A percentile compares a stretch with the other conserved stretches of the same genome.
phyloP scores from a whole-genome alignment of 2,888 invertebrate species.

The Graphium colonna region DNA sequence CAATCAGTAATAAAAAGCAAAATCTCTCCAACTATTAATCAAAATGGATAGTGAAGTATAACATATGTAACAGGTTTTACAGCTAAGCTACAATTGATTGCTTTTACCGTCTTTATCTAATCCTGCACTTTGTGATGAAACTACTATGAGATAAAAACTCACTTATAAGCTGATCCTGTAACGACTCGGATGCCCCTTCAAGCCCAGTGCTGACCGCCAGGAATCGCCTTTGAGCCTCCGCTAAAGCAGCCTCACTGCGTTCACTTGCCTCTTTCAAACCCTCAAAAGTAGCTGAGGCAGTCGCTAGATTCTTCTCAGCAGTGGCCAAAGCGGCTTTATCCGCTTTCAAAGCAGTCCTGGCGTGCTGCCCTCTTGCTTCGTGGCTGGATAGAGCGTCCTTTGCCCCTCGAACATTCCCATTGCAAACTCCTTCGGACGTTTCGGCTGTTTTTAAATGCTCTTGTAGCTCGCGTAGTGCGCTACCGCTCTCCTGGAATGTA shows the following conservation, averaged over 20 bases:
- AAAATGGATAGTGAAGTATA: too few species aligned
- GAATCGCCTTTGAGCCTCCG: constrained; percentile 87
- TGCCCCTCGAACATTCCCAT: constrained; percentile 80
- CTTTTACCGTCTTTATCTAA: too few species aligned
- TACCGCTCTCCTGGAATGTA: constrained; percentile 82
- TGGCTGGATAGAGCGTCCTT: constrained; percentile 81
- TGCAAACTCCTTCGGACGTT: constrained; percentile 84
- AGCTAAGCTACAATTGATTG: too few species aligned
- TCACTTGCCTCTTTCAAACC: constrained; percentile 84
- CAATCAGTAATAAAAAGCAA: too few species aligned
- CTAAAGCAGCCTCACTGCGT: constrained; percentile 83
- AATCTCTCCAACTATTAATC: too few species aligned
- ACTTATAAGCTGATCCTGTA: constrained; percentile 96
- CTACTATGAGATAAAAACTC: too few species aligned
- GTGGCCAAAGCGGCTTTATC: constrained; percentile 55
- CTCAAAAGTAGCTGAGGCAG: constrained; percentile 85
- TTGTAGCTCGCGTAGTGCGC: constrained; percentile 82
- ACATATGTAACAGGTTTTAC: too few species aligned
- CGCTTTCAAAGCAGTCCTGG: constrained; percentile 67
- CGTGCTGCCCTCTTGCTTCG: constrained; percentile 68
- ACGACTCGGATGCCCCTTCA: constrained; percentile 88
- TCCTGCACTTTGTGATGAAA: too few species aligned
- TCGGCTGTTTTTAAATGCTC: constrained; percentile 81
- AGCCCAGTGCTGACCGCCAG: constrained; percentile 92
- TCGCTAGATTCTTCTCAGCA: constrained; percentile 82